A percentile compares a stretch with the other conserved stretches of the same genome.
Evolutionary conservation across 2,888 invertebrate genomes (phyloP).

Genomic region (Drosophila peninsularis): DNA sequence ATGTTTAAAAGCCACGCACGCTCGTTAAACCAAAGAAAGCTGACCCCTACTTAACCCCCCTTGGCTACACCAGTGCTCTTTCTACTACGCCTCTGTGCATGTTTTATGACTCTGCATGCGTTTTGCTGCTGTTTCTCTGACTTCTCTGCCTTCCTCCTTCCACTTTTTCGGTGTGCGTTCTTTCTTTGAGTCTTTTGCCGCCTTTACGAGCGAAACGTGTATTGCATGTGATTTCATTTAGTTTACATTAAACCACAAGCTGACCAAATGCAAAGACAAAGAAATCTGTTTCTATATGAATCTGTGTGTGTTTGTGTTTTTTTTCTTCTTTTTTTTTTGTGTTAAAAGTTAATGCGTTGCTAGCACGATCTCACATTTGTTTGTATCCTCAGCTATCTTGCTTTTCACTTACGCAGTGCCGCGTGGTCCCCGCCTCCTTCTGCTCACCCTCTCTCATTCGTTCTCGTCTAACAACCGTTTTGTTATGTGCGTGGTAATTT

Average conservation of each 20-base stretch:
- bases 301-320: not conserved
- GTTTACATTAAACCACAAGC: slow-evolving; percentile 63
- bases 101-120: slow-evolving; percentile 27
- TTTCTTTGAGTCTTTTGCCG: slow-evolving; percentile 44
- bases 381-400: slow-evolving; percentile 37
- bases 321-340: slow-evolving; percentile 34
- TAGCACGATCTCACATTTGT: slow-evolving; percentile 57
- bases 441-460: not conserved
- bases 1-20: slow-evolving; percentile 59
- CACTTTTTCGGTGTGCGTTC: not conserved
- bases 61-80: not conserved
- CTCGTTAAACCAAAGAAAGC: slow-evolving; percentile 51
- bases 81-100: not conserved
- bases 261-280: slow-evolving; percentile 30
- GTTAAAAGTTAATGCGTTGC: slow-evolving; percentile 70
- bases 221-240: slow-evolving; percentile 78
- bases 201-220: slow-evolving; percentile 66
- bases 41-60: not conserved
- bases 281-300: slow-evolving; percentile 22
- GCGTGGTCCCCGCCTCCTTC: not conserved
- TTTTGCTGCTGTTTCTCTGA: slow-evolving; percentile 7
- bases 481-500: slow-evolving; percentile 10
- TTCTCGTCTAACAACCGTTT: slow-evolving; percentile 2
- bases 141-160: not conserved
- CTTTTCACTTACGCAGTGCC: slow-evolving; percentile 50